These are phyloP conservation scores for Acrobasis consociella DNA, from an alignment of 2,888 invertebrate genomes.

Conservation along the genomic window DNA sequence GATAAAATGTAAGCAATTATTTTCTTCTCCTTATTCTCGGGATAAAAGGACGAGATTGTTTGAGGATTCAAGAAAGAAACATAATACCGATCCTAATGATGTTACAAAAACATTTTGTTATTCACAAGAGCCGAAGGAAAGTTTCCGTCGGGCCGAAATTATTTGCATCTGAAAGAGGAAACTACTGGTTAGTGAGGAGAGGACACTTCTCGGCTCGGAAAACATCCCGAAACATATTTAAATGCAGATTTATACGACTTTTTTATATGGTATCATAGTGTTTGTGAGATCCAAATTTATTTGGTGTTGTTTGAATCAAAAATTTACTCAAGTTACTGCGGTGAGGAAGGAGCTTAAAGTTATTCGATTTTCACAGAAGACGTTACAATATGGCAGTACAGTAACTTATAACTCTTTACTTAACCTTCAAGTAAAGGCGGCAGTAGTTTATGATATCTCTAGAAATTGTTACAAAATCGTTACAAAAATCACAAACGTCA, in stretches of 20 bases:
- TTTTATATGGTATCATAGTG: constrained; percentile 20
- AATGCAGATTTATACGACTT: constrained; percentile 50
- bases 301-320: not conserved
- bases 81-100: constrained; percentile 41
- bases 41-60: constrained; percentile 15
- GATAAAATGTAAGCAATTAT: constrained; percentile 19
- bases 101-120: constrained; percentile 54
- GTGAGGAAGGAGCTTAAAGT: no score
- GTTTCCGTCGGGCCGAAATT: constrained; percentile 53
- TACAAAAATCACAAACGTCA: no score
- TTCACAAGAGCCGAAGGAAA: constrained; percentile 59
- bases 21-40: constrained; percentile 10
- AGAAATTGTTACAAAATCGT: no score
- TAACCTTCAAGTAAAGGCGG: no score
- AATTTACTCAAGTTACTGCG: not conserved
- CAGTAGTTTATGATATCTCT: no score
- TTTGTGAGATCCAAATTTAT: constrained; percentile 8
- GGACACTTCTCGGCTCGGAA: constrained; percentile 41
- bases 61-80: constrained; percentile 26
- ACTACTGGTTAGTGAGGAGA: constrained; percentile 48
- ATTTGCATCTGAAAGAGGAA: constrained; percentile 69
- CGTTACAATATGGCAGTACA: no score
- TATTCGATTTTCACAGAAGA: no score
- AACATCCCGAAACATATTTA: constrained; percentile 56
- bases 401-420: no score